These are phyloP conservation scores for Chrysina gloriosa DNA, from an alignment of 2,888 invertebrate genomes.

Conservation along the genomic window DNA sequence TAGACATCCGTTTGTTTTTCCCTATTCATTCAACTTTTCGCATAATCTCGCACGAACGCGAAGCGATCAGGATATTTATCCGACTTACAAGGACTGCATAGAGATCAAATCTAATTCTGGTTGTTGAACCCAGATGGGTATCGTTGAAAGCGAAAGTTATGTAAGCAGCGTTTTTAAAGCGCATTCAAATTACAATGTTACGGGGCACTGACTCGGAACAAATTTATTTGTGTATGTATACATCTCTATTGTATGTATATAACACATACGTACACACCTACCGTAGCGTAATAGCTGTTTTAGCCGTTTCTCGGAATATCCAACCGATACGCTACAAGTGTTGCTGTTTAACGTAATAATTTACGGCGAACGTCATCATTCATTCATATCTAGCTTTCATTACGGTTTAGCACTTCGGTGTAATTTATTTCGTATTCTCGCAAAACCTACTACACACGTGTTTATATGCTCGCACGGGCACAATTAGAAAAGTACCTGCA, in stretches of 20 bases:
- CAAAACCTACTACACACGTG: background rate
- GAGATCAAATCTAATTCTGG: slow-evolving; percentile 23
- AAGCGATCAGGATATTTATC: no score
- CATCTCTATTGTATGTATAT: background rate
- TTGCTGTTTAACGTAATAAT: slow-evolving; percentile 31
- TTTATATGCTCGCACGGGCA: no score
- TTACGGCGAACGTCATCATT: slow-evolving; percentile 26
- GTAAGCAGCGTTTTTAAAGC: slow-evolving; percentile 26
- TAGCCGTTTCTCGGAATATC: slow-evolving; percentile 28
- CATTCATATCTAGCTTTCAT: slow-evolving; percentile 22
- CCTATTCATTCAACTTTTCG: no score
- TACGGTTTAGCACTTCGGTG: background rate
- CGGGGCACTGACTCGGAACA: slow-evolving; percentile 27
- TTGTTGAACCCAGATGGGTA: slow-evolving; percentile 9
- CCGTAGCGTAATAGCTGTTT: slow-evolving; percentile 14
- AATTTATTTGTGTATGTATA: slow-evolving; percentile 27
- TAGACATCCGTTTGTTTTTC: no score
- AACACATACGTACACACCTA: background rate
- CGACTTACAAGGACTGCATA: no score
- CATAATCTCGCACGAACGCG: no score
- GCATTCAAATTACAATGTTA: slow-evolving; percentile 27
- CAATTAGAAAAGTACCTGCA: background rate
- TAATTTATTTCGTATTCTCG: background rate
- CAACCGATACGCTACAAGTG: slow-evolving; percentile 22
- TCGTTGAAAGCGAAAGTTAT: slow-evolving; percentile 25